These are phyloP conservation scores for Aythya baeri DNA, from an alignment of 2,113 vertebrate genomes.

Conservation along the genomic window DNA sequence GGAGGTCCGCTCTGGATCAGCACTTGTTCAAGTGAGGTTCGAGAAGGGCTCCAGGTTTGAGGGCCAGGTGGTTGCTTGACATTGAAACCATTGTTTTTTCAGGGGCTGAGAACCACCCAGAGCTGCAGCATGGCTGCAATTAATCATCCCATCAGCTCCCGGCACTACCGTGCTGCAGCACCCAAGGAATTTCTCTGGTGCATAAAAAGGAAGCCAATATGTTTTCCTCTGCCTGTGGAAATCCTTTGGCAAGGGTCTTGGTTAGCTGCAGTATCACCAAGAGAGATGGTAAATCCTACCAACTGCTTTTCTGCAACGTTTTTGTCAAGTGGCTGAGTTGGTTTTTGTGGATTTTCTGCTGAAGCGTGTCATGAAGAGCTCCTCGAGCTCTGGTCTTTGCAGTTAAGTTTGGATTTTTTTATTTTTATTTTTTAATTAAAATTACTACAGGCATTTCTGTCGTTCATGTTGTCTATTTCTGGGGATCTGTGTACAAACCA, in stretches of 20 bases:
- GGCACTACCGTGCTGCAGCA: too few relatives aligned
- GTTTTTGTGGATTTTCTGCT: neutral
- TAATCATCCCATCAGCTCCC: neutral
- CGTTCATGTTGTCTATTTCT: rapidly evolving
- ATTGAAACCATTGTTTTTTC: neutral
- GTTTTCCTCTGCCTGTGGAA: neutral
- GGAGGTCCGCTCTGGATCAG: rapidly evolving
- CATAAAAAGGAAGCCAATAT: neutral
- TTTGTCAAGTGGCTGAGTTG: rapidly evolving
- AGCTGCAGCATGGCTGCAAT: neutral
- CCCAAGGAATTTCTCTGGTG: neutral
- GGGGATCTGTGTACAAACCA: neutral
- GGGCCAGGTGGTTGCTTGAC: too few relatives aligned
- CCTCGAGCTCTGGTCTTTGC: neutral
- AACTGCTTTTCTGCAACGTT: neutral
- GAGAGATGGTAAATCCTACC: neutral
- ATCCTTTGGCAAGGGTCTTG: neutral
- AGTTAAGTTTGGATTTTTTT: neutral
- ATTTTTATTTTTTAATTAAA: neutral
- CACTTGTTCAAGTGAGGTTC: rapidly evolving
- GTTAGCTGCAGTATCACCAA: neutral
- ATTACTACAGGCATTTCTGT: neutral
- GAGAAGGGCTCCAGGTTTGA: neutral
- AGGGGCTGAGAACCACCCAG: neutral
- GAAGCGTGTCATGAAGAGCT: neutral